These are phyloP conservation scores for Colletes gigas DNA, from an alignment of 1,140 invertebrate genomes.

Conservation along the genomic window DNA sequence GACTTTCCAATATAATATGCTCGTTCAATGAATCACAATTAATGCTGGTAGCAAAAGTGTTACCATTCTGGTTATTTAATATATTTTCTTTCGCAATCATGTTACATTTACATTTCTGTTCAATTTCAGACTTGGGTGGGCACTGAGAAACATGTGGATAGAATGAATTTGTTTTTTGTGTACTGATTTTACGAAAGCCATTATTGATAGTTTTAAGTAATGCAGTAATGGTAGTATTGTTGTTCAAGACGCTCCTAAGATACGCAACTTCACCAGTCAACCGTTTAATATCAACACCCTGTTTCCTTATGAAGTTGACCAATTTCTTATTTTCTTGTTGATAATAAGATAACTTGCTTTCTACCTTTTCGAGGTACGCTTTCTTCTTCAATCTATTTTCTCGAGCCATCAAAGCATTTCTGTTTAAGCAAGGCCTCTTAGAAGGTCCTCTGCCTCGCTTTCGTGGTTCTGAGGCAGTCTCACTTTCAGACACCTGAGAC, in stretches of 20 bases:
- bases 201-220: constrained; percentile 79
- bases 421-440: constrained; percentile 74
- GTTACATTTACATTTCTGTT: constrained; percentile 5
- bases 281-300: constrained; percentile 77
- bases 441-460: constrained; percentile 70
- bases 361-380: constrained; percentile 81
- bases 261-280: constrained; percentile 81
- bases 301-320: constrained; percentile 77
- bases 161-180: constrained; percentile 16
- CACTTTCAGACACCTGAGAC: not conserved
- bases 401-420: constrained; percentile 83
- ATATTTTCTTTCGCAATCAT: constrained; percentile 7
- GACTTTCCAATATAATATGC: not conserved
- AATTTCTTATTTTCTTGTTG: constrained; percentile 80
- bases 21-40: constrained; percentile 5
- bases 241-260: constrained; percentile 81
- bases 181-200: constrained; percentile 48
- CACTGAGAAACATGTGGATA: not conserved
- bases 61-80: not conserved
- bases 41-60: constrained; percentile 15
- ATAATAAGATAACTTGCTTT: constrained; percentile 78
- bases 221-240: constrained; percentile 78
- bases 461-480: not conserved
- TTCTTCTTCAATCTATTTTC: constrained; percentile 84
- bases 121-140: not conserved